Base-by-base conservation (phyloP, 2,888 invertebrate species). In the Perizoma affinitatum region DNA sequence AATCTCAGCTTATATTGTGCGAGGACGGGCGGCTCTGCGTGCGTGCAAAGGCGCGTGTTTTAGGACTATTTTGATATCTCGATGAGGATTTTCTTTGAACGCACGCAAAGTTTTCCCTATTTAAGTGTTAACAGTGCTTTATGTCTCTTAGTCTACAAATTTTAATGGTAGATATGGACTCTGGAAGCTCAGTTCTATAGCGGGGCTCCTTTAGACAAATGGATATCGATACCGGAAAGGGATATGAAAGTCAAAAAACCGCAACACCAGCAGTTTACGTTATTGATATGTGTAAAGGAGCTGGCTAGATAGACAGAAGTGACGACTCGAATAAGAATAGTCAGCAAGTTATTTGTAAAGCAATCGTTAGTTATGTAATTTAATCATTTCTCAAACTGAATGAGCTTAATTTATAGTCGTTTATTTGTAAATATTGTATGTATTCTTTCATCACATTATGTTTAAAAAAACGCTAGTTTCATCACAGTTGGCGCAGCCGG, bases 341-440 rank as follows among this genome's bases (percentile, higher is more conserved):
- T 66, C 58, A 56, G 51, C 54, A 58, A 52, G 55, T 50, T 62
- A 55, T 73, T 72, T 78, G 79, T 80, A 74, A 82, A 79, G 80
- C 80, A 74, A 79, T 82, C 82, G 78, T 78, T 81, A 82, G 82
- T 83, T 80, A 80, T 82, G 84, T 86, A 84, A 82, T 83, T 81
- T 77, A 82, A 79, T 82, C 80, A 67, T 79, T 83, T 85, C 80
- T 81, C 78, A 79, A 83, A 86, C 80, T 75, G 83, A 67, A 87
- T 82, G 88, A 88, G 88, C 88, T 88, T 88, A 86, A 83, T 87
- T 88, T 87, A 75, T 87, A 87, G 75, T 68, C 76, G 77, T 86
- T 87, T 87, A 84, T 88, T 87, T 89, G 89, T 89, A 89, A 88
- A 89, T 89, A 89, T 88, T 88, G 88, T 87, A 87, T 82, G 85